These are phyloP conservation scores for Brachionus koreanus DNA, from an alignment of 1,140 invertebrate genomes.

Conservation along the genomic window DNA sequence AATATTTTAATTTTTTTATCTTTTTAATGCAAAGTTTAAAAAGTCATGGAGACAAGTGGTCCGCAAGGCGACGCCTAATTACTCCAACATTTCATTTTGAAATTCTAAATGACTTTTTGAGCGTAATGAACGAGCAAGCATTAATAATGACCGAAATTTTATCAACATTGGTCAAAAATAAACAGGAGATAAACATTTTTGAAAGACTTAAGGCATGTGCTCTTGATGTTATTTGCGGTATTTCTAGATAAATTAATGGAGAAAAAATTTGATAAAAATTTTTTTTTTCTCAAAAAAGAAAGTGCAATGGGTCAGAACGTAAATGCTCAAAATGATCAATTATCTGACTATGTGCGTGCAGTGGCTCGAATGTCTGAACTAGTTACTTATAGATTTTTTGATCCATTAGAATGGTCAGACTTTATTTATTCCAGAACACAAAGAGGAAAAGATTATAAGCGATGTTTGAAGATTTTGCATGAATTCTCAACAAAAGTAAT, in stretches of 20 bases:
- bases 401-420: constrained; percentile 75
- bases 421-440: constrained; percentile 73
- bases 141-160: constrained; percentile 67
- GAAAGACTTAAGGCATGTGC: constrained; percentile 74
- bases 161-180: constrained; percentile 53
- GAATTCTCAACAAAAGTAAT: constrained; percentile 73
- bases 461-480: constrained; percentile 74
- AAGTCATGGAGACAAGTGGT: constrained; percentile 74
- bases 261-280: constrained; percentile 41
- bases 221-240: constrained; percentile 81
- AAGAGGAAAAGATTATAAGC: constrained; percentile 70
- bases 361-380: constrained; percentile 62
- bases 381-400: constrained; percentile 68
- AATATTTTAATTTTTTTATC: background rate
- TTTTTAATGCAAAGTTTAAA: constrained; percentile 59
- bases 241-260: constrained; percentile 54
- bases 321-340: constrained; percentile 66
- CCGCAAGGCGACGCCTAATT: constrained; percentile 74
- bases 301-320: constrained; percentile 76
- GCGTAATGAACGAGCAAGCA: constrained; percentile 74
- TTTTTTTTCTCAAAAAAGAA: constrained; percentile 64
- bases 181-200: constrained; percentile 71
- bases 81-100: constrained; percentile 86
- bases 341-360: constrained; percentile 72
- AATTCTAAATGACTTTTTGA: constrained; percentile 77